Base-by-base conservation (phyloP, 1,140 invertebrate genomes). In the Laodelphax striatellus region DNA sequence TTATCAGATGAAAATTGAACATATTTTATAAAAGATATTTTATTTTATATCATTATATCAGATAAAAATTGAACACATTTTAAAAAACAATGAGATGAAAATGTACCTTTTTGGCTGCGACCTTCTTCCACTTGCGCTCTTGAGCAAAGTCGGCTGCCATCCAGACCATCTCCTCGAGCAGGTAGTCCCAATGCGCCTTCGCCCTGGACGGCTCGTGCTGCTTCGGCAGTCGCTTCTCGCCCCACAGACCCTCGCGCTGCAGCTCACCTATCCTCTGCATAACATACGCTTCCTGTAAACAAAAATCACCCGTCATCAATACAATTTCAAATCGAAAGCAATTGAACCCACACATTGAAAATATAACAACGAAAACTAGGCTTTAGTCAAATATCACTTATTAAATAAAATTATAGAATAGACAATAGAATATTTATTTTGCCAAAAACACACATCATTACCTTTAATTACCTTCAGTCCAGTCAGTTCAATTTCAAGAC, bases 91-190 rank as follows among this genome's bases (percentile, higher is more conserved):
- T 17, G 16, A 8, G 11, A 38, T 9, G 8, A 13, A 38, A 8
- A 11, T 13, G 13, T 67, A 87, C 84, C 75, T 97, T 97, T 74
- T 92, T 94, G 0, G 94, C 93, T 9, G 90, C 88, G 52, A 88
- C 86, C 74, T 94, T 95, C 70, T 98, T 99, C 93, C 92, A 97
- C 72, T 97, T 98, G 53, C 94, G 79, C 75, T 99, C 96, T 72
- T 97, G 91, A 31, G 89, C 89, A 80, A 99, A 98, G 76, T 99
- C 96, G 17, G 92, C 88, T 41, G 94, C 91, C 55, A 99, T 77
- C 97, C 97, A 99, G 21, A 88, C 86, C 92, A 98, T 97, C 76
- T 99, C 97, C 73, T 99, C 97, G 10, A 99, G 73, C 53, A 99
- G 79, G 75, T 96, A 99, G 73, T 99, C 97, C 95, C 95, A 98